Base-by-base conservation (phyloP, 1,140 invertebrate genomes). In the Melipona quadrifasciata region DNA sequence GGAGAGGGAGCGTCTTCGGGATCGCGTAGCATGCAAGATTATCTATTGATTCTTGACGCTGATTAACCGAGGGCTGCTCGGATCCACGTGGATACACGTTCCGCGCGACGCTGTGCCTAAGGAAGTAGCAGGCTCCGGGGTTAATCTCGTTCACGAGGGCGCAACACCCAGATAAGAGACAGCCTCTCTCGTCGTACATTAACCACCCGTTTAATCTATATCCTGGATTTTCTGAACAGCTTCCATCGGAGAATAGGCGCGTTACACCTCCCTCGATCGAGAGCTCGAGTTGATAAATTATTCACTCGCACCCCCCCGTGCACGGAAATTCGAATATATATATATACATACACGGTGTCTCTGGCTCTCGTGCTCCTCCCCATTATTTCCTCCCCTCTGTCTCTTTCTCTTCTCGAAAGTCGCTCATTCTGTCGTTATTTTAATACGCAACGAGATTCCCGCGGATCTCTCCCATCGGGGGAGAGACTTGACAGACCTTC, bases 171-270 rank as follows among this genome's bases (percentile, higher is more conserved):
- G 51, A 78, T 70, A 61, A 31, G 55, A 58, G 65, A 61, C 75
- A 78, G 16, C 39, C 27, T 39, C 34, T 53, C 31, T 55, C 19
- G 31, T 11, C 47, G 72, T 68, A 27, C 31, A 58, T 71, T 71
- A 55, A 57, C 51, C 67, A 17, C 64, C 39, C 57, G 65, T 68
- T 53, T 27, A 61, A 61, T 21, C 55, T 78, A 51, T 51, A 78
- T 27, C 82, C 55, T 64, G 67, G 61, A 84, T 79, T 61, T 39
- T 68, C 34, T 27, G n/a, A 82, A 53, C 64, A 51, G 70, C 24
- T 76, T 64, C 75, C 34, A 51, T 14, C 24, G 24, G 14, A 31
- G 64, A 53, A 57, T 55, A 24, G 31, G 24, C 53, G 19, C 51
- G 75, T 71, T 57, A 27, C 19, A 53, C 27, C 6, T 8, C 39